phyloP scores from a whole-genome alignment of 1,140 invertebrate species.

The Periplaneta americana region DNA sequence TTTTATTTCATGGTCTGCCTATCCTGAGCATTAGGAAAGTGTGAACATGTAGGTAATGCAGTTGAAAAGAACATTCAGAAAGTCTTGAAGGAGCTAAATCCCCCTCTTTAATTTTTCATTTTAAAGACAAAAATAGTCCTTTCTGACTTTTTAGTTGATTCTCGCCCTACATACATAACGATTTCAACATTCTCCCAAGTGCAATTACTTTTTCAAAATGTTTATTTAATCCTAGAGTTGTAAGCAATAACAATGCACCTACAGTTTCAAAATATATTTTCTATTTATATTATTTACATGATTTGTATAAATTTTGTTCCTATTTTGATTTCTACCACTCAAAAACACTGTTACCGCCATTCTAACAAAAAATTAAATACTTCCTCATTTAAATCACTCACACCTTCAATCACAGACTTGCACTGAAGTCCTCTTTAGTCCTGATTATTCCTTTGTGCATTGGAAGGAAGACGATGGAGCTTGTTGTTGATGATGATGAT shows the following conservation, averaged over 20 bases:
- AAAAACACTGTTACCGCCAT: slow-evolving; percentile 1
- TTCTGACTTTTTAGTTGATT: slow-evolving; percentile 6
- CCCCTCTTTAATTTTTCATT: not conserved
- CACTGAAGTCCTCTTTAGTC: slow-evolving; percentile 16
- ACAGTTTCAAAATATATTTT: slow-evolving; percentile 12
- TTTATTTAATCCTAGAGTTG: not conserved
- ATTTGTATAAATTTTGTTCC: slow-evolving; percentile 4
- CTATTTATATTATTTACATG: slow-evolving; percentile 15
- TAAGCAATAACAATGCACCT: slow-evolving; percentile 12
- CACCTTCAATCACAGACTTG: slow-evolving; percentile 16
- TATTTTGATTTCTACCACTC: not conserved
- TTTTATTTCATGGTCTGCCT: not conserved
- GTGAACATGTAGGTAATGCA: not conserved
- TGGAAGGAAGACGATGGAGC: slow-evolving; percentile 18
- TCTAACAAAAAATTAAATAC: not conserved
- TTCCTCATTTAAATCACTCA: slow-evolving; percentile 2
- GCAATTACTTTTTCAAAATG: slow-evolving; percentile 1
- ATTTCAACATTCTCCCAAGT: not conserved
- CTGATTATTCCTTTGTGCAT: slow-evolving; percentile 9
- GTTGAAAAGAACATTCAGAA: slow-evolving; percentile 7
- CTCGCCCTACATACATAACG: slow-evolving; percentile 5
- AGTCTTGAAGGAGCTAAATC: slow-evolving; percentile 6
- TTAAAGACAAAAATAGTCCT: not conserved
- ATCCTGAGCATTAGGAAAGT: not conserved
- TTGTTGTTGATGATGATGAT: slow-evolving; percentile 1